These are phyloP conservation scores for Arctopsyche grandis DNA, from an alignment of 1,140 invertebrate species.

Conservation along the genomic window DNA sequence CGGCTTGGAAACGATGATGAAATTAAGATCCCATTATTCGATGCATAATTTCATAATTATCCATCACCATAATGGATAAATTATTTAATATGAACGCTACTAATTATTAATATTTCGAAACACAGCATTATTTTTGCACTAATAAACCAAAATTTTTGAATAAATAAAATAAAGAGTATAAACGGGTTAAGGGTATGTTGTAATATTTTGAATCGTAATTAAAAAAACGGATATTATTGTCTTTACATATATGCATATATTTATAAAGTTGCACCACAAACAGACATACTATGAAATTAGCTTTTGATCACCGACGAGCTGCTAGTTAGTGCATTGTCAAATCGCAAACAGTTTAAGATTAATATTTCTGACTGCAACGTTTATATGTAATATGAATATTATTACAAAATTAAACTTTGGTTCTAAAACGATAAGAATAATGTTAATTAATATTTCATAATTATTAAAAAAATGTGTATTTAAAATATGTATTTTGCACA, in stretches of 20 bases:
- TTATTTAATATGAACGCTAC: not conserved
- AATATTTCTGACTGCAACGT: constrained; percentile 26
- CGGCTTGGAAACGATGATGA: not conserved
- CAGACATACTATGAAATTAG: not conserved
- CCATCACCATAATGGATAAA: no score
- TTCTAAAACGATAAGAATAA: constrained; percentile 26
- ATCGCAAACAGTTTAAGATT: not conserved
- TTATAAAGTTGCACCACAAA: not conserved
- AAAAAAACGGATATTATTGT: constrained; percentile 6
- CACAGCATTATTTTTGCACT: constrained; percentile 30
- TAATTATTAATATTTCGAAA: constrained; percentile 9
- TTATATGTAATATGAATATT: constrained; percentile 16
- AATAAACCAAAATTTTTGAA: not conserved
- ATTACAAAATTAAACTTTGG: constrained; percentile 18
- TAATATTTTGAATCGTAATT: not conserved
- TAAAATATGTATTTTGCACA: constrained; percentile 38
- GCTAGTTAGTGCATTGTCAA: no score
- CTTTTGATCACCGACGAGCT: no score
- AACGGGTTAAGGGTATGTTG: constrained; percentile 32
- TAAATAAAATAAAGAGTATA: not conserved
- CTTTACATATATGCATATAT: not conserved
- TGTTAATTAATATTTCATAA: not conserved
- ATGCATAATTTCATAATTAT: not conserved
- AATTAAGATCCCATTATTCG: not conserved
- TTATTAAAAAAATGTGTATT: not conserved